Conservation (phyloP, 2,888 invertebrate species). For the Cosmia trapezina region DNA sequence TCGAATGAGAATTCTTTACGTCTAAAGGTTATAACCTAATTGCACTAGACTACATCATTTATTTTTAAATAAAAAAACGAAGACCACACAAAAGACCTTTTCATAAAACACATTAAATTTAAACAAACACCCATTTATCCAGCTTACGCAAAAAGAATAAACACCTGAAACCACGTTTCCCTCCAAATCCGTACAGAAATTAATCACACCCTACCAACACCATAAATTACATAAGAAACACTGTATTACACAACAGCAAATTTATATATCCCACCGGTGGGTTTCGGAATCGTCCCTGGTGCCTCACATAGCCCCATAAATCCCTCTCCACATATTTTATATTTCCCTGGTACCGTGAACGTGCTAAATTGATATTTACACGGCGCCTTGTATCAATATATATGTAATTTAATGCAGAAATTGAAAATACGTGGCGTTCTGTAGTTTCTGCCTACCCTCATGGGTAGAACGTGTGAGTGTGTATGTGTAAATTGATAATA, state of each 20-base stretch:
- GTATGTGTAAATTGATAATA: too few species aligned
- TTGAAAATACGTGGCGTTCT: constrained; percentile 51
- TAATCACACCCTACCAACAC: constrained; percentile 62
- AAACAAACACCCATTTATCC: constrained; percentile 12
- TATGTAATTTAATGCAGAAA: constrained; percentile 68
- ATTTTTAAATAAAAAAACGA: background rate
- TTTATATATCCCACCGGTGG: constrained; percentile 61
- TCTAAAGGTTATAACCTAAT: background rate
- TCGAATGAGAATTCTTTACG: background rate
- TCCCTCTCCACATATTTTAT: constrained; percentile 74
- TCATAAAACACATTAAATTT: constrained; percentile 1
- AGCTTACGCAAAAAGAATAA: constrained; percentile 31
- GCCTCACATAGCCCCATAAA: constrained; percentile 57
- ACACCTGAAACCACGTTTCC: constrained; percentile 48
- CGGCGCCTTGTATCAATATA: constrained; percentile 70
- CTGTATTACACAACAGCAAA: constrained; percentile 60
- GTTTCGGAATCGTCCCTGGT: constrained; percentile 60
- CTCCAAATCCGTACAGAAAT: constrained; percentile 53
- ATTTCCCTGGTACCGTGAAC: constrained; percentile 72
- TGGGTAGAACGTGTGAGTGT: too few species aligned
- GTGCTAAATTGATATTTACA: constrained; percentile 79
- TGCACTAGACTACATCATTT: background rate
- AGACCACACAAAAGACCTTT: background rate
- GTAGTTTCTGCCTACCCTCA: too few species aligned
- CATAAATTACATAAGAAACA: constrained; percentile 65